Evolutionary conservation across 1,140 invertebrate genomes (phyloP), one percentile per base, ranked within the genome.

Genomic region (Euwallacea fornicatus): DNA sequence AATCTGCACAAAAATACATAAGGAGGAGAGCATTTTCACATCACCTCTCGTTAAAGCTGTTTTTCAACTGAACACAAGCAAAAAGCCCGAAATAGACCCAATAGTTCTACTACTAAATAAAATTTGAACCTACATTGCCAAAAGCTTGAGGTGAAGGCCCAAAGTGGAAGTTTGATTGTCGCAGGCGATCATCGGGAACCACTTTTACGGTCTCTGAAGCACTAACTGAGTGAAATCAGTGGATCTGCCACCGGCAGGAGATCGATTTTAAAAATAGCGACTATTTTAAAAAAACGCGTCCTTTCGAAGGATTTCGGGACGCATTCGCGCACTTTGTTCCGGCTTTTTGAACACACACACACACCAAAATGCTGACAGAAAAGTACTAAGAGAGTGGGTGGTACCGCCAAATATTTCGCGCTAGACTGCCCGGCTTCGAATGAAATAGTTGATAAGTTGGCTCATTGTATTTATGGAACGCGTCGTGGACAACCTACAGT

Each of bases 101-200:
- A 33, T 33, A 33, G 21, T 33, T 33, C 7, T 6, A 46, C 54
- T 15, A 56, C 54, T 56, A 56, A 56, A 56, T 15, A 16, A 21
- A 16, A 56, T 33, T 33, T n/a, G 54, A 46, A 71, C 69, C 44
- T 71, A 71, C 69, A 71, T 56, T 8, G 69, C 69, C 43, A 71
- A 42, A 8, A 71, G 64, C 50, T 71, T 71, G 8, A 71, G 69
- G n/a, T 71, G 69, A 47, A 71, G 63, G 59, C 63, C 64, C 55
- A 65, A 15, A 46, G 69, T 71, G 15, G 69, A 71, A 62, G 66
- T 71, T 46, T 71, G 61, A 46, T 71, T 58, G 42, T 71, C 63
- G 42, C 21, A 59, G 7, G 42, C 44, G 15, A 71, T 60, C 69
- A 71, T 61, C 42, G 16, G 46, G 46, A 50, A 50, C 9, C 21